These are phyloP conservation scores for Caracal caracal DNA, from an alignment of 2,113 vertebrate genomes.

Conservation along the genomic window DNA sequence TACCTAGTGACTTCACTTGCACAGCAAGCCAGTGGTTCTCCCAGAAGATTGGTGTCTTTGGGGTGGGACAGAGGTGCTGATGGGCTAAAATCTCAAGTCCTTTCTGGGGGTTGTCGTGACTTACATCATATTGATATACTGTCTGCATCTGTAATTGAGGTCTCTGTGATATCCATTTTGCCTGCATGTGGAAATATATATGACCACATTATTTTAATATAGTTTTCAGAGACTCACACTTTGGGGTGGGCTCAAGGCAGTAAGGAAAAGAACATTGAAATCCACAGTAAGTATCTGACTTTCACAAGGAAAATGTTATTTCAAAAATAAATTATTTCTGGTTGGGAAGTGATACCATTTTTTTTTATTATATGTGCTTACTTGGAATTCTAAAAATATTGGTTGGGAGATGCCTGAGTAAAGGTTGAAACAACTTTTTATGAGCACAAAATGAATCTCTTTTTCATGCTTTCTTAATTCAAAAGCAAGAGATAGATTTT, in stretches of 20 bases:
- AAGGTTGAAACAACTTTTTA: constrained; percentile 62
- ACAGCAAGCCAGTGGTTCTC: neutral
- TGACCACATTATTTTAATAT: neutral
- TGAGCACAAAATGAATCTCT: constrained; percentile 41
- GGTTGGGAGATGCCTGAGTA: constrained; percentile 21
- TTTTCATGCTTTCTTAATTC: constrained; percentile 45
- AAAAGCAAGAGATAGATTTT: neutral
- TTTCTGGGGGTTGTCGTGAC: neutral
- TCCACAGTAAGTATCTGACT: neutral
- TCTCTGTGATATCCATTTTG: neutral
- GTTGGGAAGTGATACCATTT: constrained; percentile 43
- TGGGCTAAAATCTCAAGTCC: neutral
- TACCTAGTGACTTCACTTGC: neutral
- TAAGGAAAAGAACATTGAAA: constrained; percentile 12
- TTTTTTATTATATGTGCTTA: constrained; percentile 46
- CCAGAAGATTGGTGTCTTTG: neutral
- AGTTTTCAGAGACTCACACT: neutral
- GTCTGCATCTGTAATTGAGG: neutral
- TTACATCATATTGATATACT: neutral
- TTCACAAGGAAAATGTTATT: constrained; percentile 31
- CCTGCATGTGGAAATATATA: neutral
- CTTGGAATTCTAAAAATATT: constrained; percentile 53
- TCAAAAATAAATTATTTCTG: constrained; percentile 30
- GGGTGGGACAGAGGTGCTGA: too few relatives aligned
- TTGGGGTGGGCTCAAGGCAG: neutral